Percentiles rank a stretch among this genome's conserved stretches.
Evolutionary conservation across 2,888 invertebrate genomes (phyloP).

Genomic region (Neoaliturus tenellus): DNA sequence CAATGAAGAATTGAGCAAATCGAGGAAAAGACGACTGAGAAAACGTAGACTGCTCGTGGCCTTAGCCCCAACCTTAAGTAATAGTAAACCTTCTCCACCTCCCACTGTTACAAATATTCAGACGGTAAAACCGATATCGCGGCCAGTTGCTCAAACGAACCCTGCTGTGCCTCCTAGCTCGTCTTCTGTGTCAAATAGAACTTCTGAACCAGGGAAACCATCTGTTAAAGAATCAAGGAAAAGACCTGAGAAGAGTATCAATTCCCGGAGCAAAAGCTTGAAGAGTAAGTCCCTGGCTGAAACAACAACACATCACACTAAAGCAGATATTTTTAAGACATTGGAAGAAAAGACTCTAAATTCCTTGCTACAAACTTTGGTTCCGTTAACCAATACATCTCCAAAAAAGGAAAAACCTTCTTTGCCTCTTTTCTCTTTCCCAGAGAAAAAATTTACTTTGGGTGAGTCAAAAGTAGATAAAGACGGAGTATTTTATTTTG

Average conservation of each 20-base stretch:
- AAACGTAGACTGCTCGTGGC: conserved; percentile 32
- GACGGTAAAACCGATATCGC: neutral
- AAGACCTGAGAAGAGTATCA: conserved; percentile 44
- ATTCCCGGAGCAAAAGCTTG: conserved; percentile 14
- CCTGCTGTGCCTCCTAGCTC: neutral
- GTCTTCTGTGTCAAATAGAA: neutral
- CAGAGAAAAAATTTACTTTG: conserved; percentile 12
- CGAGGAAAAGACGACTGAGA: conserved; percentile 55
- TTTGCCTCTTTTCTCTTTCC: conserved; percentile 22
- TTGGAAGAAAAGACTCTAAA: conserved; percentile 44
- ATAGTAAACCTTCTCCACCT: neutral
- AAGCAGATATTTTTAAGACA: conserved; percentile 16
- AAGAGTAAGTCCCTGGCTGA: conserved; percentile 34
- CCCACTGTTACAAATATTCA: conserved; percentile 8
- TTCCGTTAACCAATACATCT: conserved; percentile 28
- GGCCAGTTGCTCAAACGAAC: neutral
- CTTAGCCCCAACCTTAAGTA: conserved; percentile 6
- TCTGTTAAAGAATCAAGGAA: conserved; percentile 35
- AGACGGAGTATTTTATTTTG: conserved; percentile 54
- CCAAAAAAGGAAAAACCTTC: conserved; percentile 40
- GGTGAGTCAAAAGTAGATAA: conserved; percentile 26
- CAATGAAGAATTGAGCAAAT: conserved; percentile 47
- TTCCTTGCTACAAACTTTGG: conserved; percentile 31
- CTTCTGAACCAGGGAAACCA: neutral
- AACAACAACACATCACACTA: conserved; percentile 21